Percentiles rank a stretch among this genome's conserved stretches.
These are phyloP conservation scores for Philaenus spumarius DNA, from an alignment of 1,140 invertebrate species.

Conservation along the genomic window DNA sequence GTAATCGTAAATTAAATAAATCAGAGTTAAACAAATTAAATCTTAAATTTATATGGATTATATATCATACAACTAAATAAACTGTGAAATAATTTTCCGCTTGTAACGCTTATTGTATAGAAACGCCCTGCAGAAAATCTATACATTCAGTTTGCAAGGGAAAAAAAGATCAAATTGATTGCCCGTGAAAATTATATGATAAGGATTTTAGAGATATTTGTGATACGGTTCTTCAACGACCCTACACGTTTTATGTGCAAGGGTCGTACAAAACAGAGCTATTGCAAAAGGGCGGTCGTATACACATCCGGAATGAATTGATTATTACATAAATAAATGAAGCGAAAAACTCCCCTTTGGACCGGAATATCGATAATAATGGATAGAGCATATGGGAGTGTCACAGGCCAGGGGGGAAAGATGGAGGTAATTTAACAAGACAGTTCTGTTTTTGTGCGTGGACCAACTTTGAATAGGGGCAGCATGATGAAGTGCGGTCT, in stretches of 20 bases:
- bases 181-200: too few relatives aligned
- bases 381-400: conserved; percentile 14
- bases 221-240: not conserved
- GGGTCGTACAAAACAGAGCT: not conserved
- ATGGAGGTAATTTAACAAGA: conserved; percentile 18
- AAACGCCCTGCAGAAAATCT: too few relatives aligned
- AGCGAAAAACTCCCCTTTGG: not conserved
- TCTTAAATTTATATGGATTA: too few relatives aligned
- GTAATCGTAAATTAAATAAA: too few relatives aligned
- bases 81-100: too few relatives aligned
- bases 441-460: conserved; percentile 13
- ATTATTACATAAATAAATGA: conserved; percentile 16
- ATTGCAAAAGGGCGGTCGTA: too few relatives aligned
- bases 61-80: too few relatives aligned
- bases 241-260: not conserved
- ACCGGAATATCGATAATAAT: conserved; percentile 5
- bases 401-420: not conserved
- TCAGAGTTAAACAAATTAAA: too few relatives aligned
- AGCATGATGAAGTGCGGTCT: conserved; percentile 6
- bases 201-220: too few relatives aligned
- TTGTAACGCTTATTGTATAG: too few relatives aligned
- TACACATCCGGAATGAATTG: conserved; percentile 4
- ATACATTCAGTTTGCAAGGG: too few relatives aligned
- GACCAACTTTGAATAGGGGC: conserved; percentile 9
- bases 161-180: too few relatives aligned